These are phyloP conservation scores for Anoura caudifer DNA, from an alignment of 2,113 vertebrate species.

Conservation along the genomic window DNA sequence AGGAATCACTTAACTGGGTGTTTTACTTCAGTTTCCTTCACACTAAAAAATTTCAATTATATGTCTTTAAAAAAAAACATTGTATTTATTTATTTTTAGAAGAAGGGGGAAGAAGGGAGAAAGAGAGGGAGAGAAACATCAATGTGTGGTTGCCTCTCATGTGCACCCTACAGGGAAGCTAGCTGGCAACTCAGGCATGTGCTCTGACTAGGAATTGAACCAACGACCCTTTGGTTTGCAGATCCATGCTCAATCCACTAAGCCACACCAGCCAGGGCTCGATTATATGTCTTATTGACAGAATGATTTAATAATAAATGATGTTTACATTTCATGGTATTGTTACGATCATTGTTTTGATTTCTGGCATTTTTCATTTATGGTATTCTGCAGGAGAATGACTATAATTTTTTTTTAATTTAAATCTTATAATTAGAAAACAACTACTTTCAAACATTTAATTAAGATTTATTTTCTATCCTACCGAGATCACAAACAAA, in stretches of 20 bases:
- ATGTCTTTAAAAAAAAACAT: not conserved
- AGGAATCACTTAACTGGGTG: fast-evolving
- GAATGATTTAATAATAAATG: not conserved
- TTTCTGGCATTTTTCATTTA: not conserved
- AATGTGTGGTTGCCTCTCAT: no score
- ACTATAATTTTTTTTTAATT: not conserved
- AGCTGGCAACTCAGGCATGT: no score
- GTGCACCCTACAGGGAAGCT: no score
- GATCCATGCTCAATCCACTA: no score
- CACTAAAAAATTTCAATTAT: not conserved
- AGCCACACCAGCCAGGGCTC: not conserved
- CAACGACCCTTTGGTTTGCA: no score
- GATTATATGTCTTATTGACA: not conserved
- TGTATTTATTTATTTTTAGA: no score
- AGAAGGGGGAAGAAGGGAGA: no score
- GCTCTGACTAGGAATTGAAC: no score
- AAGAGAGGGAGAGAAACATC: no score
- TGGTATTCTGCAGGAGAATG: not conserved
- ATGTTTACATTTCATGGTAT: not conserved
- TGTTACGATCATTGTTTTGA: not conserved
- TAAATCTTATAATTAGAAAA: not conserved
- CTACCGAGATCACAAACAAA: not conserved
- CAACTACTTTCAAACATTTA: not conserved
- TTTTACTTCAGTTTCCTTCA: not conserved
- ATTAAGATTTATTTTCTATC: not conserved